phyloP scores from a whole-genome alignment of 2,888 invertebrate species.

The Andricus curvator region DNA sequence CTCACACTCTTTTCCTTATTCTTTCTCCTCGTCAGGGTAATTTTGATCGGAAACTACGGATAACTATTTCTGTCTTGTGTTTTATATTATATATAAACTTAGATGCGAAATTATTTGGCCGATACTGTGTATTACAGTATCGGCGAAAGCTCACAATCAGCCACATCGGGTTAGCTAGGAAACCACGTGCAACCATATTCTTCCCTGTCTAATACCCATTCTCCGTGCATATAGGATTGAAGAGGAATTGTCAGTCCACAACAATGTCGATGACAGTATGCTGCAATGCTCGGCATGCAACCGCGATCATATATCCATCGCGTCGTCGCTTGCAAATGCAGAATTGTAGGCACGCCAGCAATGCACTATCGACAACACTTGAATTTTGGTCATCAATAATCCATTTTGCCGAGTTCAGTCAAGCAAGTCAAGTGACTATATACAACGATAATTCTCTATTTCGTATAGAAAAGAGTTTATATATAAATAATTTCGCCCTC shows the following conservation, averaged over 20 bases:
- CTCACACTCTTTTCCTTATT: too few species aligned
- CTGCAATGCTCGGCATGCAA: constrained; percentile 49
- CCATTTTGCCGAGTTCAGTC: not conserved
- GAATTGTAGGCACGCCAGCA: not conserved
- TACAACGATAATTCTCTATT: too few species aligned
- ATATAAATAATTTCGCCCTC: too few species aligned
- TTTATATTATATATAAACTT: too few species aligned
- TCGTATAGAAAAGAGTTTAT: too few species aligned
- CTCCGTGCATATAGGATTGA: not conserved
- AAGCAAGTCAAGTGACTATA: too few species aligned
- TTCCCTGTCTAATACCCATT: not conserved
- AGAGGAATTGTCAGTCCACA: constrained; percentile 47
- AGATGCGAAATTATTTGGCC: too few species aligned
- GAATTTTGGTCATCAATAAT: not conserved
- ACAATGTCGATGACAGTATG: constrained; percentile 61
- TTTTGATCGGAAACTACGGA: too few species aligned
- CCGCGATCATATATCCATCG: not conserved
- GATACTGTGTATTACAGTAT: not conserved
- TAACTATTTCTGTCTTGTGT: too few species aligned
- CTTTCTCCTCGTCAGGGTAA: too few species aligned
- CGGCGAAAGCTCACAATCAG: not conserved
- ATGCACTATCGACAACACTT: not conserved
- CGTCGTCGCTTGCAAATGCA: not conserved
- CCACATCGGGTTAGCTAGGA: not conserved
- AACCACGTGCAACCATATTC: constrained; percentile 1